A percentile compares a stretch with the other conserved stretches of the same genome.
Evolutionary conservation across 2,113 vertebrate genomes (phyloP).

Genomic region (Anguilla japonica): DNA sequence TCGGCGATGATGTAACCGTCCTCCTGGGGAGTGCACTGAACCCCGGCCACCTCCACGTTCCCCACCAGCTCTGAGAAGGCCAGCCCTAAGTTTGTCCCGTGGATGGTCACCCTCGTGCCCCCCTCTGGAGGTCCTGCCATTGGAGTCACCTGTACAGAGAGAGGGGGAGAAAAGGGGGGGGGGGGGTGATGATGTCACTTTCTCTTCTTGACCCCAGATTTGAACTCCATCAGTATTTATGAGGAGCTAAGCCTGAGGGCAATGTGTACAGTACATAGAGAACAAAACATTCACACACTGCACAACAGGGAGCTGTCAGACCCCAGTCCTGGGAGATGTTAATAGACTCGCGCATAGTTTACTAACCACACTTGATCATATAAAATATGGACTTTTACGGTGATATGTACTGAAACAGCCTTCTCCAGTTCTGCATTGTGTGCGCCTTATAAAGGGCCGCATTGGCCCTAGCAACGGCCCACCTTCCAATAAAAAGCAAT

Average conservation of each 20-base stretch:
- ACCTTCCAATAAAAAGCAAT: conserved; percentile 73
- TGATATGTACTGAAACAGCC: conserved; percentile 37
- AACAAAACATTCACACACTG: not conserved
- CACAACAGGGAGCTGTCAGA: not conserved
- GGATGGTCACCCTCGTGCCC: conserved; percentile 93
- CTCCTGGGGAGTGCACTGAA: conserved; percentile 83
- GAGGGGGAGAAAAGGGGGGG: conserved; percentile 2
- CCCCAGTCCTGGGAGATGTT: not conserved
- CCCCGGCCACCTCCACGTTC: conserved; percentile 90
- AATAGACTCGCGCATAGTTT: not conserved
- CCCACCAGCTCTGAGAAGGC: conserved; percentile 90
- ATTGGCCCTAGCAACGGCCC: conserved; percentile 61
- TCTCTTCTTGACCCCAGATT: not conserved
- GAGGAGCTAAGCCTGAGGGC: not conserved
- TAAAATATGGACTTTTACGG: conserved; percentile 17
- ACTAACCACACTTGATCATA: not conserved
- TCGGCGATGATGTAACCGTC: conserved; percentile 92
- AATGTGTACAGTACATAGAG: not conserved
- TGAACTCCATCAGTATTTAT: not conserved
- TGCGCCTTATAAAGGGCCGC: conserved; percentile 54
- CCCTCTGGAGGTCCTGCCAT: conserved; percentile 93
- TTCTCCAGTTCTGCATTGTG: conserved; percentile 37
- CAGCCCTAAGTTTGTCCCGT: conserved; percentile 89
- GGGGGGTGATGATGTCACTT: not conserved
- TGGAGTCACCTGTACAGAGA: conserved; percentile 80